Evolutionary conservation across 2,888 invertebrate genomes (phyloP), one percentile per base, ranked within the genome.

Genomic region (Nomada ferruginata): DNA sequence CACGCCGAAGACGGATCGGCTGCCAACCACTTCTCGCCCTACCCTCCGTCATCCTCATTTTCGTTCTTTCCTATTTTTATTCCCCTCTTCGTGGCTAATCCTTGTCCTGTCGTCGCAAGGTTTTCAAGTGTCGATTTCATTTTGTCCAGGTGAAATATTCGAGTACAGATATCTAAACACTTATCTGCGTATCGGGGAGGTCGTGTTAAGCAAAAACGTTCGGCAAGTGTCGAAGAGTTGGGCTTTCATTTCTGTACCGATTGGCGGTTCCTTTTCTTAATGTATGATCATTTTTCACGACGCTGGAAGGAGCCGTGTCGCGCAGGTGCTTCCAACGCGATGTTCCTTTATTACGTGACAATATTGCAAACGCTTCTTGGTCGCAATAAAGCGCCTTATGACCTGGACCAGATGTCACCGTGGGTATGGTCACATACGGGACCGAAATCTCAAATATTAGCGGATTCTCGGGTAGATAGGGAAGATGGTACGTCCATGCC

Each of bases 361-460:
- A 89, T 87, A 89, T 87, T 89, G 83, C 89, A 73, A 86, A 87
- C 80, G 82, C 59, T 85, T 88, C 85, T 86, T 78, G 79, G 79
- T 36, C 81, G 89, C 87, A 92, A 92, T 92, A 92, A 91, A 87
- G 85, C 79, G 81, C 78, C 78, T 89, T 89, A 91, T 92, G 90
- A 91, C 88, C 88, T 86, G 72, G 64, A 88, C 91, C 93, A 93
- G 90, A 91, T 93, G 93, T 92, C 91, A 90, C 92, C 87, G 76
- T 61, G 81, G 78, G 64, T 65, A 68, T 75, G 77, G 86, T 87
- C 86, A 89, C 90, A 89, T 90, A 87, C 90, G 85, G 90, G 90
- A 89, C 89, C 86, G 87, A 91, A 91, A 91, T 90, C 90, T 91
- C 91, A 89, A 92, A 92, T 93, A 93, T 93, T 89, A 92, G 90